Percentiles rank a stretch among this genome's conserved stretches.
Evolutionary conservation across 2,888 invertebrate species (phyloP).

Genomic region (Arge pagana): DNA sequence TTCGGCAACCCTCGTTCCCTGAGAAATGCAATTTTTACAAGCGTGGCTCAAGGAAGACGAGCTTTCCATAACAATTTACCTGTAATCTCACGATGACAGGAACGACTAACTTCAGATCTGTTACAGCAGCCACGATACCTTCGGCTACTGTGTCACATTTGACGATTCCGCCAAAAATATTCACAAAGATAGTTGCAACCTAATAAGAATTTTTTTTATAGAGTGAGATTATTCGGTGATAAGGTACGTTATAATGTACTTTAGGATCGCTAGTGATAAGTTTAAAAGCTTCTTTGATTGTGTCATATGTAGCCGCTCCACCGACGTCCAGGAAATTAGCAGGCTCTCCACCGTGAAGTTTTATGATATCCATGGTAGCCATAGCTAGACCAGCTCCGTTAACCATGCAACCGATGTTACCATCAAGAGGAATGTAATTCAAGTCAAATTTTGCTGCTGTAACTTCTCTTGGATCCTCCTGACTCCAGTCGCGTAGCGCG

Average conservation of each 20-base stretch:
- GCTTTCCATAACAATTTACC: no score
- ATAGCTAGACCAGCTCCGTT: slow-evolving; percentile 68
- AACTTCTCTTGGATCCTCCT: slow-evolving; percentile 63
- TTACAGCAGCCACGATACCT: slow-evolving; percentile 64
- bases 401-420: slow-evolving; percentile 65
- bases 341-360: slow-evolving; percentile 64
- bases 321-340: slow-evolving; percentile 69
- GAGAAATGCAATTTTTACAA: slow-evolving; percentile 33
- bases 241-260: slow-evolving; percentile 42
- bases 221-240: neutral
- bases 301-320: slow-evolving; percentile 62
- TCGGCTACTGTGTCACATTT: slow-evolving; percentile 67
- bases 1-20: slow-evolving; percentile 72
- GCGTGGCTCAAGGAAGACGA: no score
- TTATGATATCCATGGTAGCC: slow-evolving; percentile 70
- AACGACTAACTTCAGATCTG: slow-evolving; percentile 61
- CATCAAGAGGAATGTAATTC: slow-evolving; percentile 66
- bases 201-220: slow-evolving; percentile 32
- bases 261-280: slow-evolving; percentile 64
- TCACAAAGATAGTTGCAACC: slow-evolving; percentile 66
- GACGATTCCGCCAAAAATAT: slow-evolving; percentile 69
- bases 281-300: slow-evolving; percentile 65
- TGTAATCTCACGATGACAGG: slow-evolving; percentile 65
- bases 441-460: slow-evolving; percentile 62
- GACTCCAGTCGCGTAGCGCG: slow-evolving; percentile 60